A percentile compares a stretch with the other conserved stretches of the same genome.
Conservation (phyloP, 53 echinoderm and acorn worm genomes). For the Astropecten irregularis region DNA sequence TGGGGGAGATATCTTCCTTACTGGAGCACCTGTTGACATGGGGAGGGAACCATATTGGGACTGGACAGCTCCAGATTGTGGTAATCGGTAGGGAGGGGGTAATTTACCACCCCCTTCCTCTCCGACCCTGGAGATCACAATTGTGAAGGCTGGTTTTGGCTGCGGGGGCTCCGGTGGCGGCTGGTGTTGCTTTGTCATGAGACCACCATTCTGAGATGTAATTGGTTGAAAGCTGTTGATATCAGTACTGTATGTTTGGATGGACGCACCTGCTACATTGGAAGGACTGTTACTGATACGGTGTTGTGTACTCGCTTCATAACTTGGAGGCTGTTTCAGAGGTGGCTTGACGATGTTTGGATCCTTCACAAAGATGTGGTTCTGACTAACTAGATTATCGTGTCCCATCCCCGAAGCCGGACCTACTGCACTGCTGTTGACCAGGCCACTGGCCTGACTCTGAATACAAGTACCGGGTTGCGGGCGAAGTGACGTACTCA, state of each 20-base stretch:
- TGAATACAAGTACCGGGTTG: conserved; percentile 64
- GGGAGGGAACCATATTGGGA: neutral
- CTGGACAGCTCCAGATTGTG: conserved; percentile 56
- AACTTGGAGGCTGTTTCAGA: conserved; percentile 44
- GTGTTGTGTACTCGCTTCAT: conserved; percentile 48
- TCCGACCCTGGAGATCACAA: conserved; percentile 55
- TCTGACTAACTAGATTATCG: conserved; percentile 20
- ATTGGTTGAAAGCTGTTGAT: conserved; percentile 13
- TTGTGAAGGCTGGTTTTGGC: conserved; percentile 62
- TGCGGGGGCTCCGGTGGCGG: conserved; percentile 27
- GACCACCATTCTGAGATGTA: conserved; percentile 25
- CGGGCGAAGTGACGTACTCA: conserved; percentile 78
- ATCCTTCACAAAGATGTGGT: conserved; percentile 15
- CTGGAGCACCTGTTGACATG: conserved; percentile 33
- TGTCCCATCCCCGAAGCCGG: neutral
- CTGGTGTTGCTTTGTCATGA: conserved; percentile 30
- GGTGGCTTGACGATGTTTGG: conserved; percentile 42
- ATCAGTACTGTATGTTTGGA: conserved; percentile 36
- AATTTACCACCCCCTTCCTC: conserved; percentile 45
- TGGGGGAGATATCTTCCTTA: conserved; percentile 58
- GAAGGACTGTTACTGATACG: neutral
- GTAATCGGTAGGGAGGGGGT: conserved; percentile 80
- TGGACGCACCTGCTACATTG: neutral
- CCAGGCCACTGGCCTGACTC: conserved; percentile 52
- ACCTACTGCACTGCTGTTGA: conserved; percentile 11